Evolutionary conservation across 2,888 invertebrate genomes (phyloP), one percentile per base, ranked within the genome.

Genomic region (Papilio gigon): DNA sequence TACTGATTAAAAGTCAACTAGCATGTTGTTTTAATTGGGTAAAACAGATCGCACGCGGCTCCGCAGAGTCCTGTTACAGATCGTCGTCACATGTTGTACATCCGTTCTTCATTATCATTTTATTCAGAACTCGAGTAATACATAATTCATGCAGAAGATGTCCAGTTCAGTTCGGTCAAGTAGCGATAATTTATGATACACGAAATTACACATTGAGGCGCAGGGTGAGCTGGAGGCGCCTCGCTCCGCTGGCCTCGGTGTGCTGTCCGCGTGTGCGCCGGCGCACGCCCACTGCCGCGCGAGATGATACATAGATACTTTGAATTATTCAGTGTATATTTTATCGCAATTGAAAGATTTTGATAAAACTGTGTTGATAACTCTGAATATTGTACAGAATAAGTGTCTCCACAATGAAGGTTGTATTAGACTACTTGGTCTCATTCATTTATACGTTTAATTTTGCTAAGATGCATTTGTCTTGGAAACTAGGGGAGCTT

Each of bases 251-350:
- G n/a, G n/a, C n/a, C n/a, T n/a, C n/a, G n/a, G n/a, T n/a, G n/a
- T n/a, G n/a, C n/a, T n/a, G n/a, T n/a, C n/a, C n/a, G n/a, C n/a
- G n/a, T n/a, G n/a, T 58, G 1, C 3, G 5, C 11, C 6, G 5
- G n/a, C 11, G 6, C 17, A 14, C 17, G 20, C 12, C 14, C 11
- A 58, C 33, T 58, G 58, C 33, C 58, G 58, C 33, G 56, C 33
- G 33, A 58, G 33, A 58, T 33, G 20, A 58, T 17, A 58, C 58
- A 20, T 20, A 8, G 4, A 33, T 2, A 56, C 30, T 35, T 33
- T 35, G 58, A 33, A 58, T 58, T 33, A 58, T 58, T 58, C 33
- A 33, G 33, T 35, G 58, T 58, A 20, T 33, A 58, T 30, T 33
- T 35, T 11, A 20, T 20, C 58, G 25, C 27, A 30, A 2, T 30